Conservation (phyloP, 2,113 vertebrate species). For the Mola mola region DNA sequence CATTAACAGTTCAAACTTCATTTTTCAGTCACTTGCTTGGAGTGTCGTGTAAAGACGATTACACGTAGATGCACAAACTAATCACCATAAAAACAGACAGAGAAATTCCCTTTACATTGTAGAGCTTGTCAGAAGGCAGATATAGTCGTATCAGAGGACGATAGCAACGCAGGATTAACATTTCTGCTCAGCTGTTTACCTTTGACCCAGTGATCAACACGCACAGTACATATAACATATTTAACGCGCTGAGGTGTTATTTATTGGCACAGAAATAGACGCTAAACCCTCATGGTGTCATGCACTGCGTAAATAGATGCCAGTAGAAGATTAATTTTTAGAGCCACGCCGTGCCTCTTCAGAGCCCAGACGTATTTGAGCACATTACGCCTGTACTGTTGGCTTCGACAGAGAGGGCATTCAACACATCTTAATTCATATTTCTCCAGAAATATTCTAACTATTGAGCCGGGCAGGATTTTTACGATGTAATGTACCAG, state of each 20-base stretch:
- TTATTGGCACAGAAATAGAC: conserved; percentile 16
- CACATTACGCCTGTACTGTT: neutral
- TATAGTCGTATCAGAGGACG: conserved; percentile 9
- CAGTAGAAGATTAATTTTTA: conserved; percentile 8
- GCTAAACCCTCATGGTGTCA: conserved; percentile 13
- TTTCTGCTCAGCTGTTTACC: conserved; percentile 14
- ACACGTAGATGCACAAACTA: conserved; percentile 18
- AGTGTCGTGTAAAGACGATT: conserved; percentile 47
- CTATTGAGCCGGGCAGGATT: conserved; percentile 2
- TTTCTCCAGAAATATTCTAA: conserved; percentile 12
- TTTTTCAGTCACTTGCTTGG: conserved; percentile 53
- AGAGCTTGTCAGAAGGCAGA: conserved; percentile 24
- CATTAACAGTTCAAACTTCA: conserved; percentile 51
- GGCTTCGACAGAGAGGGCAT: conserved; percentile 7
- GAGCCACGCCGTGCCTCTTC: conserved; percentile 10
- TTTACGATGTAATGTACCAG: neutral
- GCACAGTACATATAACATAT: conserved; percentile 2
- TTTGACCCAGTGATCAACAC: conserved; percentile 20
- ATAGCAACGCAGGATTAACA: conserved; percentile 14
- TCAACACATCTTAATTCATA: conserved; percentile 3
- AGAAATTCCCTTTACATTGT: conserved; percentile 39
- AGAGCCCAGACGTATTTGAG: conserved; percentile 20
- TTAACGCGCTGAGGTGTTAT: conserved; percentile 21
- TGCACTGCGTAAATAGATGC: conserved; percentile 19
- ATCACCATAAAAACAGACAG: conserved; percentile 52